These are phyloP conservation scores for Eptesicus fuscus DNA, from an alignment of 2,113 vertebrate genomes.

Conservation along the genomic window DNA sequence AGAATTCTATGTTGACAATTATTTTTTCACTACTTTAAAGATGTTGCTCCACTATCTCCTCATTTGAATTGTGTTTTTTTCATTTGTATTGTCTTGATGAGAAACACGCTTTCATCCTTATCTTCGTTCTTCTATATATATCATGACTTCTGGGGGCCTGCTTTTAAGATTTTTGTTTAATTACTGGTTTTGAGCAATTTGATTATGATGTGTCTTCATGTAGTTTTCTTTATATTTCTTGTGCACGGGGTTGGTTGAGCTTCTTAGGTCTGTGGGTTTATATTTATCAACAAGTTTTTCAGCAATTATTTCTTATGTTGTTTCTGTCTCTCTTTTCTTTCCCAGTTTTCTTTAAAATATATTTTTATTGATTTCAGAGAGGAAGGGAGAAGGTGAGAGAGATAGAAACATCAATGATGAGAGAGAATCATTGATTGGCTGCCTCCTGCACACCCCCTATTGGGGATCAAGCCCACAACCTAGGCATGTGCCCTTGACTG, in stretches of 20 bases:
- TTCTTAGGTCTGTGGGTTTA: neutral
- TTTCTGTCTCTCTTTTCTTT: neutral
- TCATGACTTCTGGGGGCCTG: neutral
- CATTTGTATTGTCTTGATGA: neutral
- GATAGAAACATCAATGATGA: too few relatives aligned
- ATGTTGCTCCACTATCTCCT: neutral
- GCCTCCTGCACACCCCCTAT: too few relatives aligned
- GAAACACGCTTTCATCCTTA: neutral
- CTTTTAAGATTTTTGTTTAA: neutral
- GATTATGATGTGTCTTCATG: neutral
- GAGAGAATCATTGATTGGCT: too few relatives aligned
- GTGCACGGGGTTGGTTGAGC: neutral
- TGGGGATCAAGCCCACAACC: too few relatives aligned
- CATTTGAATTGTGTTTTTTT: too few relatives aligned
- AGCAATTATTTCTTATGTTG: neutral
- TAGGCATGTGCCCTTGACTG: too few relatives aligned
- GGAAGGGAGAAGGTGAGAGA: too few relatives aligned
- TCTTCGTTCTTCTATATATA: neutral
- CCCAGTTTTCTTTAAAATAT: neutral
- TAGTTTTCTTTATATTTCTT: neutral
- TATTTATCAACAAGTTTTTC: neutral
- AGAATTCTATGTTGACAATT: neutral
- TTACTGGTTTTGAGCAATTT: neutral
- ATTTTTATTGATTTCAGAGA: too few relatives aligned
- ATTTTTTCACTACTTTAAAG: neutral